Percentiles rank a stretch among this genome's conserved stretches.
Evolutionary conservation across 2,113 vertebrate genomes (phyloP).

Genomic region (Bungarus multicinctus): DNA sequence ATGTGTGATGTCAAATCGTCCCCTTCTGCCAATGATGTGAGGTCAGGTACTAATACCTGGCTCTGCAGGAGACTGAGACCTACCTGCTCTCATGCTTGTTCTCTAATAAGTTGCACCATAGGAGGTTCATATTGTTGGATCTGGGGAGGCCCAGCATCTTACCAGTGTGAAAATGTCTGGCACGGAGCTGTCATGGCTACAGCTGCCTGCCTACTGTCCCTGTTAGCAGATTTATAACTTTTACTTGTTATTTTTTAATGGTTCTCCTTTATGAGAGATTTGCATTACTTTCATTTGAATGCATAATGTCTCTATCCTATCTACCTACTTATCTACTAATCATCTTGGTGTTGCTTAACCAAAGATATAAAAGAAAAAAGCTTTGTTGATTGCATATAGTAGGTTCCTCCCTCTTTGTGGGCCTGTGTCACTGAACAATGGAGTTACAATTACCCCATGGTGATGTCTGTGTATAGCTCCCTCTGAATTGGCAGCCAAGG

Average conservation of each 20-base stretch:
- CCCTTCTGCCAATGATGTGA: not conserved
- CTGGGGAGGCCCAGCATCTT: not conserved
- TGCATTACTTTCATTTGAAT: not conserved
- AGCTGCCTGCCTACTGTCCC: not conserved
- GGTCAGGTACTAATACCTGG: not conserved
- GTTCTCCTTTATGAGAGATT: not conserved
- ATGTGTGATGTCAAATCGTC: not conserved
- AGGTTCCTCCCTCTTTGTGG: not conserved
- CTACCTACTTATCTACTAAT: not conserved
- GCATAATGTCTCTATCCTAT: not conserved
- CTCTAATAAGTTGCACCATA: constrained; percentile 11
- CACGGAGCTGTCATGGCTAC: not conserved
- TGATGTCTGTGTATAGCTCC: not conserved
- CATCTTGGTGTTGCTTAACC: not conserved
- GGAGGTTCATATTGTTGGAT: not conserved
- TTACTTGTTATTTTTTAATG: not conserved
- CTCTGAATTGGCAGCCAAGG: constrained; percentile 19
- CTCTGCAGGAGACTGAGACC: not conserved
- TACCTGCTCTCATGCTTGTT: constrained; percentile 5
- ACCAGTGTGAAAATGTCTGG: constrained; percentile 1
- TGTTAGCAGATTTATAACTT: not conserved
- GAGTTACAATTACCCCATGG: constrained; percentile 5
- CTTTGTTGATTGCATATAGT: constrained; percentile 3
- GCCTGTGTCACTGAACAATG: not conserved
- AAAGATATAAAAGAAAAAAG: not conserved